Evolutionary conservation across 2,888 invertebrate species (phyloP).

Genomic region (Drosophila nr. medialis): DNA sequence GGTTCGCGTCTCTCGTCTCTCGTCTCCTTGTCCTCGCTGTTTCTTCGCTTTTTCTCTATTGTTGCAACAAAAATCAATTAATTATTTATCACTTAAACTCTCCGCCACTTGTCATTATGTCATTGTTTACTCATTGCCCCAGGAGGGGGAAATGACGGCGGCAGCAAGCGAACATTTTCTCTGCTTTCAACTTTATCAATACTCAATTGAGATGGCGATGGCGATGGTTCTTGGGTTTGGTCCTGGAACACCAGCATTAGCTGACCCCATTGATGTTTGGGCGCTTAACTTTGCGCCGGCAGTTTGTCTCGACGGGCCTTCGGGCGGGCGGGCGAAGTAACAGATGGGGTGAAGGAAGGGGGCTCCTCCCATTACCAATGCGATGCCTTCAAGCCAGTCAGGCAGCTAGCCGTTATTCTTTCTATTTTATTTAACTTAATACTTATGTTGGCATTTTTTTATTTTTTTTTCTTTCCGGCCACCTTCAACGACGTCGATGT

Average conservation of each 20-base stretch:
- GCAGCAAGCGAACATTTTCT: conserved; percentile 38
- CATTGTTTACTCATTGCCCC: conserved; percentile 83
- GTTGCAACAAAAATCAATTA: conserved; percentile 83
- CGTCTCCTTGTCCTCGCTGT: not conserved
- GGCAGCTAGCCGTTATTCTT: conserved; percentile 50
- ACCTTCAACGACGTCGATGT: conserved; percentile 48
- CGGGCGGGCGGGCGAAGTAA: not conserved
- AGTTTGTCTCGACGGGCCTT: conserved; percentile 74
- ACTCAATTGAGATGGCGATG: conserved; percentile 79
- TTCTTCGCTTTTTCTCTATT: conserved; percentile 49
- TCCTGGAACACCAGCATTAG: conserved; percentile 57
- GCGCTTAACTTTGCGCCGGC: conserved; percentile 80
- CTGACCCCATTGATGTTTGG: conserved; percentile 81
- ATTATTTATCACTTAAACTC: conserved; percentile 84
- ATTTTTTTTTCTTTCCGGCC: conserved; percentile 33
- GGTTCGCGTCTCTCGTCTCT: conserved; percentile 26
- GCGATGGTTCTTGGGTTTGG: conserved; percentile 11
- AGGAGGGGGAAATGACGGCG: conserved; percentile 12
- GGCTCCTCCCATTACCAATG: not conserved
- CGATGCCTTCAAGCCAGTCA: conserved; percentile 25
- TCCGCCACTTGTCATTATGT: conserved; percentile 84
- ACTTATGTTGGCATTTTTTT: conserved; percentile 72
- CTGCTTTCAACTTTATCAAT: conserved; percentile 82
- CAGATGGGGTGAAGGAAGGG: not conserved
- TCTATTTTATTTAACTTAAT: conserved; percentile 76